Evolutionary conservation across 2,888 invertebrate genomes (phyloP), one percentile per base, ranked within the genome.

Genomic region (Melinaea menophilus): DNA sequence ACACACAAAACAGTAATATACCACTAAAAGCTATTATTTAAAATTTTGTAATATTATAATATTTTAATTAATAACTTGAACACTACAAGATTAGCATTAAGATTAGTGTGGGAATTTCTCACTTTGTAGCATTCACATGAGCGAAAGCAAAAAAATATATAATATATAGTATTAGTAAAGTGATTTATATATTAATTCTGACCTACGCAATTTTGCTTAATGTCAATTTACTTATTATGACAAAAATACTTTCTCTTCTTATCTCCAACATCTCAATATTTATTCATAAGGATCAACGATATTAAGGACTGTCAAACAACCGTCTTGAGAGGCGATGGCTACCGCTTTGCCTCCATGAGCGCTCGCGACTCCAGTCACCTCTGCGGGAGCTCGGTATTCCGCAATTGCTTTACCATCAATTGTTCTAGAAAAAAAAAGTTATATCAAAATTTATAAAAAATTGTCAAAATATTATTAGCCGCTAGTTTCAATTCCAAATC

Each of bases 261-360:
- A 35, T 34, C 5, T 48, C 13, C 41, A 66, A 69, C 48, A 61
- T 48, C 4, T 48, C n/a, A 64, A 62, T 61, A 54, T 66, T 66
- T 82, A 88, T 63, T 84, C 86, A 57, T 89, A 70, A 1, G 91
- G 91, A 64, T 91, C 91, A 1, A 92, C 88, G 66, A 93, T 92
- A 13, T 96, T 95, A 63, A 98, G 90, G n/a, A 97, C 95, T 0
- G 97, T 97, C 62, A 98, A 93, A 79, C 98, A 98, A 4, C 98
- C 98, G 78, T 99, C 98, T 1, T 98, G 95, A 0, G 97, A 98
- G 0, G 97, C 98, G 59, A 98, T 91, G 1, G 97, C 96, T 46
- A 97, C 92, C 31, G 95, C 95, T 70, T 93, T 94, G 0, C 97
- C 97, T 70, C 96, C 96, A 59, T 94, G 94, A 0, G 96, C 95